phyloP scores from a whole-genome alignment of 2,113 vertebrate genomes.

The Vanacampus margaritifer region DNA sequence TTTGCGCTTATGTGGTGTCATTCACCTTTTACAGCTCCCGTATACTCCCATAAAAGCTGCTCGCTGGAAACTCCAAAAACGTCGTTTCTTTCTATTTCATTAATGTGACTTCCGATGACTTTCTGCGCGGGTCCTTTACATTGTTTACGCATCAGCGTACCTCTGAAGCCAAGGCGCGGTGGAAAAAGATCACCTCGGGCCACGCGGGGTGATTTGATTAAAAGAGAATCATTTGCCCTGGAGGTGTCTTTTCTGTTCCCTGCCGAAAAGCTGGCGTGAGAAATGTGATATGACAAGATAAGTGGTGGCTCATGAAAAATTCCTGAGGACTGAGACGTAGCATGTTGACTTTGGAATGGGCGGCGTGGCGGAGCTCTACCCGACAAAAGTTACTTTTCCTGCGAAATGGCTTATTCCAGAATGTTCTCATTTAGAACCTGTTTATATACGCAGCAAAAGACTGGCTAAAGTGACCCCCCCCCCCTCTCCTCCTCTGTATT shows the following conservation, averaged over 20 bases:
- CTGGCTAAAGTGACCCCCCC: conserved; percentile 15
- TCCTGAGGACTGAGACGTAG: conserved; percentile 64
- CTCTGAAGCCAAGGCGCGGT: conserved; percentile 30
- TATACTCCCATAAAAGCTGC: conserved; percentile 67
- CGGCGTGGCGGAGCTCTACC: conserved; percentile 50
- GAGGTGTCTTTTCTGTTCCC: conserved; percentile 68
- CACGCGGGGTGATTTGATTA: conserved; percentile 67
- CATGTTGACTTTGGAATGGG: conserved; percentile 66
- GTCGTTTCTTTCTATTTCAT: conserved; percentile 50
- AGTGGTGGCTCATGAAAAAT: conserved; percentile 77
- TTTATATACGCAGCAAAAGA: conserved; percentile 32
- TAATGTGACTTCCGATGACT: conserved; percentile 31
- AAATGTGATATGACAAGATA: conserved; percentile 76
- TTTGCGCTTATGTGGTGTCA: conserved; percentile 72
- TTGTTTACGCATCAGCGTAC: conserved; percentile 3
- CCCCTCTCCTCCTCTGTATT: neutral
- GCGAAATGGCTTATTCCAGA: conserved; percentile 39
- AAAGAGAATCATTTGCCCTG: conserved; percentile 72
- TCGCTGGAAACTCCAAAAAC: conserved; percentile 67
- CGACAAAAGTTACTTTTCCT: conserved; percentile 59
- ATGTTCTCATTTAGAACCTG: conserved; percentile 34
- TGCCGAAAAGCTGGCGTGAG: conserved; percentile 59
- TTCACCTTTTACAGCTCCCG: conserved; percentile 76
- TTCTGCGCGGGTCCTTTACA: conserved; percentile 14
- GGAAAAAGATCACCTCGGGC: conserved; percentile 53